Evolutionary conservation across 23 tunicate species (phyloP), one percentile per base, ranked within the genome.

Genomic region (Styela plicata): DNA sequence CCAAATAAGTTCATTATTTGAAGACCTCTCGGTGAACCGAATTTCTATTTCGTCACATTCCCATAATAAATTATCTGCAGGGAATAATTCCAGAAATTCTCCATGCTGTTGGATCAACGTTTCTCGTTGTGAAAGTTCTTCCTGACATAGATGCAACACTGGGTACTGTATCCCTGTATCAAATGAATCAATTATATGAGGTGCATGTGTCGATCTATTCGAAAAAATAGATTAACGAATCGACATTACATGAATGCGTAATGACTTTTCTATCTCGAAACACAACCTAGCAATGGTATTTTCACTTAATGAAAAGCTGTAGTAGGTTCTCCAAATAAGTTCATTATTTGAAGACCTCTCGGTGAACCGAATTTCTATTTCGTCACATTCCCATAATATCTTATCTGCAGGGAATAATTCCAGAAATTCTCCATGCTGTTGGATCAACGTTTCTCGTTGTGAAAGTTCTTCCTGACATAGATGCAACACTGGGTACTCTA

Each of bases 61-160:
- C 7, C 13, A 44, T 44, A 44, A 5, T 5, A 5, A 24, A 31
- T 63, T 10, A n/a, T 67, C 44, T 65, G 27, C 86, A 90, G 96
- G 89, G 96, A 7, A 73, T 74, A n/a, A 19, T 85, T 21, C 85
- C 77, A 75, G 96, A 90, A 64, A 33, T 65, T 13, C 22, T 90
- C 21, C 79, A 82, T 36, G 84, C 86, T 26, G 28, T 90, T 36
- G 96, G 96, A 24, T 84, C 78, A 80, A 68, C 86, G 18, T 79
- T 85, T 27, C 68, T 90, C 17, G 26, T 90, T 1, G 27, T 90
- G 10, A 82, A 63, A 63, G 96, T 90, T 61, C 70, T 90, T 0
- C 96, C 96, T 3, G 28, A 65, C 36, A 32, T 90, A 74, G 96
- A 90, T 82, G 83, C 85, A 24, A 85, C n/a, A n/a, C n/a, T n/a